These are phyloP conservation scores for Drosophila anceps DNA, from an alignment of 2,888 invertebrate species.

Conservation along the genomic window DNA sequence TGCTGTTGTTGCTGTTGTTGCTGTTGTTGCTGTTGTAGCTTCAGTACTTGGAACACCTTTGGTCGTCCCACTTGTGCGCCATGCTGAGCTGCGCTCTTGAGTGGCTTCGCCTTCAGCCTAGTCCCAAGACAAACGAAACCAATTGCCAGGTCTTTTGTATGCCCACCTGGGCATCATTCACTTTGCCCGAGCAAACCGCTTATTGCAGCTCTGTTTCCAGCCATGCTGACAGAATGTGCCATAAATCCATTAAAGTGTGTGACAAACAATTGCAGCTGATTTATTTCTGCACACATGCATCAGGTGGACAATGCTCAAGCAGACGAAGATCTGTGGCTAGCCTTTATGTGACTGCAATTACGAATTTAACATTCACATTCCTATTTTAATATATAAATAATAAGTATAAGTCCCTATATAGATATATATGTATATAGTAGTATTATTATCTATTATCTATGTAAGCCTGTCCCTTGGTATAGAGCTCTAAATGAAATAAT, in stretches of 20 bases:
- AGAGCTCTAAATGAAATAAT: background rate
- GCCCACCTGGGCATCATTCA: conserved; percentile 60
- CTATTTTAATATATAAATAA: no score
- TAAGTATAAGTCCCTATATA: no score
- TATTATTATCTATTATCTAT: background rate
- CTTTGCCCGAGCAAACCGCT: conserved; percentile 9
- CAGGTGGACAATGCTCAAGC: background rate
- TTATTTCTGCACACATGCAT: background rate
- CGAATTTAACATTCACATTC: no score
- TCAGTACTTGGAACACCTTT: conserved; percentile 45
- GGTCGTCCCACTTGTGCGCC: conserved; percentile 40
- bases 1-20: background rate
- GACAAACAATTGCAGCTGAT: conserved; percentile 49
- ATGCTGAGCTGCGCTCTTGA: conserved; percentile 53
- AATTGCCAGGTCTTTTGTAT: conserved; percentile 38
- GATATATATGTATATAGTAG: background rate
- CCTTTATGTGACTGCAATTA: background rate
- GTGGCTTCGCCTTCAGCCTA: conserved; percentile 53
- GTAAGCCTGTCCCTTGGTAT: background rate
- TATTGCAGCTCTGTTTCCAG: conserved; percentile 36
- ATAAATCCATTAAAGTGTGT: conserved; percentile 50
- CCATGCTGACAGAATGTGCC: conserved; percentile 39
- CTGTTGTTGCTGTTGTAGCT: conserved; percentile 14
- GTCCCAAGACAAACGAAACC: conserved; percentile 20
- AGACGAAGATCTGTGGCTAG: background rate